A percentile compares a stretch with the other conserved stretches of the same genome.
Conservation (phyloP, 1,140 invertebrate species). For the Pseudomyrmex gracilis region DNA sequence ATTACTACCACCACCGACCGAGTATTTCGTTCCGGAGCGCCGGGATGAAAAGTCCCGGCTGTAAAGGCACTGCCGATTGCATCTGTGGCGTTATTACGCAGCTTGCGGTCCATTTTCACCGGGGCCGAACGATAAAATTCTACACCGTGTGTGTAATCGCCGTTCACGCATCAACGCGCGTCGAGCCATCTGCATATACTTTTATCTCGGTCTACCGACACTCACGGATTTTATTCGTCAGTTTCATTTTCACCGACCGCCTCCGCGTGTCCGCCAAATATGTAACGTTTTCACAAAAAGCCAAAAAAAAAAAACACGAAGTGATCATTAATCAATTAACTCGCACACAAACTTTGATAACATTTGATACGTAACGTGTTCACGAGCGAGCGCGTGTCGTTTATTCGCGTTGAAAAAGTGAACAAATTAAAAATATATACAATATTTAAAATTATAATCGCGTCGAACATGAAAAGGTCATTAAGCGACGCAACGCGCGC, state of each 20-base stretch:
- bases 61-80: conserved; percentile 7
- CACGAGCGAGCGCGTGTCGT: too few species aligned
- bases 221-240: background rate
- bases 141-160: conserved; percentile 1
- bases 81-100: conserved; percentile 24
- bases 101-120: conserved; percentile 32
- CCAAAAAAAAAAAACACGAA: background rate
- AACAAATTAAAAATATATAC: background rate
- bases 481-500: too few species aligned
- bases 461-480: background rate
- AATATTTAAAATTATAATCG: background rate
- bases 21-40: background rate
- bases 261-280: background rate
- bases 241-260: conserved; percentile 1
- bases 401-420: too few species aligned
- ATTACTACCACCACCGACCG: conserved; percentile 6
- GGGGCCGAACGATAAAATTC: conserved; percentile 28
- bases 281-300: background rate
- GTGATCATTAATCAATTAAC: background rate
- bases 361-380: too few species aligned
- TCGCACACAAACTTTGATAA: background rate
- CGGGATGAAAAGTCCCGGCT: conserved; percentile 29
- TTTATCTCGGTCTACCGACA: background rate
- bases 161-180: conserved; percentile 27
- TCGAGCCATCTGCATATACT: conserved; percentile 24